These are phyloP conservation scores for Melanotaenia nigrans DNA, from an alignment of 2,797 vertebrate species.

Conservation along the genomic window DNA sequence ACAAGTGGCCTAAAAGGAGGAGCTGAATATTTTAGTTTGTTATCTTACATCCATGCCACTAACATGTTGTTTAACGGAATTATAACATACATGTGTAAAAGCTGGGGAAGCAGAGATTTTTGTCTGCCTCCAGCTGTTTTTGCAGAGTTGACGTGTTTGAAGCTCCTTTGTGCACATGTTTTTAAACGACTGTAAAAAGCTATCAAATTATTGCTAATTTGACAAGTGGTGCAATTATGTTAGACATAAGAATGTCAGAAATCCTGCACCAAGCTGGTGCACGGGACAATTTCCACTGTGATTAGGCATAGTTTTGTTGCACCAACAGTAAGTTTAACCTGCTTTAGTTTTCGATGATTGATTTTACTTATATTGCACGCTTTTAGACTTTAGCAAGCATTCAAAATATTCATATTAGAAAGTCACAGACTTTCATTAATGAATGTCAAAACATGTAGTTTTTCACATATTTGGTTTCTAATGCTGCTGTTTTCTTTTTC, in stretches of 20 bases:
- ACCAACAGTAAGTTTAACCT: constrained; percentile 28
- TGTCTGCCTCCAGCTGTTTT: constrained; percentile 35
- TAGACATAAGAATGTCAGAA: neutral
- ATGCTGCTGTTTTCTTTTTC: constrained; percentile 34
- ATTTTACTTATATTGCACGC: constrained; percentile 4
- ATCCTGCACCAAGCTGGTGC: neutral
- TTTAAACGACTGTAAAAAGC: constrained; percentile 7
- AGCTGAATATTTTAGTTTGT: constrained; percentile 38
- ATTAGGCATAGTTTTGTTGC: constrained; percentile 9
- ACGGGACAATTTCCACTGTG: constrained; percentile 1
- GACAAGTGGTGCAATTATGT: constrained; percentile 7
- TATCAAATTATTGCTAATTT: constrained; percentile 10
- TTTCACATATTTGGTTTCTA: constrained; percentile 16
- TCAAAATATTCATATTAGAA: neutral
- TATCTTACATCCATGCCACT: constrained; percentile 21
- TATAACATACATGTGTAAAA: constrained; percentile 10
- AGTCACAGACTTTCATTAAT: constrained; percentile 1
- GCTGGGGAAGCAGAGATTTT: neutral
- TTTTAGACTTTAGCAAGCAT: constrained; percentile 3
- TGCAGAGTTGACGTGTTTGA: constrained; percentile 22
- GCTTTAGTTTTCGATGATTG: constrained; percentile 12
- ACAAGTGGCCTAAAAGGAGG: constrained; percentile 11
- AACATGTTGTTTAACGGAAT: constrained; percentile 7
- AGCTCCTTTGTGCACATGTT: constrained; percentile 13
- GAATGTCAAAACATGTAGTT: neutral